Base-by-base conservation (phyloP, 2,113 vertebrate genomes). In the rabbit (Oryctolagus cuniculus) region DNA sequence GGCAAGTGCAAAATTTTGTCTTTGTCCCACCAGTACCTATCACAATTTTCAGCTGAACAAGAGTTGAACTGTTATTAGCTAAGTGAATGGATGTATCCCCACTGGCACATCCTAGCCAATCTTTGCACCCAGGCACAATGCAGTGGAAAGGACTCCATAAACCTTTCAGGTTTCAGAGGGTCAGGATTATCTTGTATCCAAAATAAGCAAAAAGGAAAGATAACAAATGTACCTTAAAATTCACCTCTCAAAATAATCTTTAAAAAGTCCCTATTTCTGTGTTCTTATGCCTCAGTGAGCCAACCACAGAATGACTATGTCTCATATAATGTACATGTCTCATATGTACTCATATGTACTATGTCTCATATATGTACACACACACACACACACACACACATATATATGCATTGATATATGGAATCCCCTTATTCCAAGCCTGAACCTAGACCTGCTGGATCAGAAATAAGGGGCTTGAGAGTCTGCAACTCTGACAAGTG, bases 201-300 rank as follows among this genome's bases (percentile, higher is more conserved):
- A 91, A 89, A 44, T 58, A 93, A 94, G 64, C n/a, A n/a, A 51
- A 84, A 38, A 73, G 31, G 53, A 51, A 3, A 75, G 10, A 89
- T 69, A 86, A 85, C 2, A 86, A 58, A 61, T 73, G 61, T 10
- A 24, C 31, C 12, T 89, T 67, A 93, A 94, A 87, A 27, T 1
- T 25, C 13, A 69, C 4, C 8, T 79, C 77, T 92, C 67, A 61
- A 82, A 21, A 70, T 67, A n/a, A 85, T 5, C 12, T 75, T 44
- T 44, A 7, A 44, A 44, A 58, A 58, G 36, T 82, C 24, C 58
- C 55, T 63, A 34, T 36, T 78, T 29, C 19, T 92, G 31, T 77
- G 12, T 58, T 64, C n/a, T 15, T 16, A 79, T 67, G 27, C 29
- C 38, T 84, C 55, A 16, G 55, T 16, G 55, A 17, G 55, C 19